Evolutionary conservation across 2,888 invertebrate genomes (phyloP), one percentile per base, ranked within the genome.

Genomic region (Maniola hyperantus): DNA sequence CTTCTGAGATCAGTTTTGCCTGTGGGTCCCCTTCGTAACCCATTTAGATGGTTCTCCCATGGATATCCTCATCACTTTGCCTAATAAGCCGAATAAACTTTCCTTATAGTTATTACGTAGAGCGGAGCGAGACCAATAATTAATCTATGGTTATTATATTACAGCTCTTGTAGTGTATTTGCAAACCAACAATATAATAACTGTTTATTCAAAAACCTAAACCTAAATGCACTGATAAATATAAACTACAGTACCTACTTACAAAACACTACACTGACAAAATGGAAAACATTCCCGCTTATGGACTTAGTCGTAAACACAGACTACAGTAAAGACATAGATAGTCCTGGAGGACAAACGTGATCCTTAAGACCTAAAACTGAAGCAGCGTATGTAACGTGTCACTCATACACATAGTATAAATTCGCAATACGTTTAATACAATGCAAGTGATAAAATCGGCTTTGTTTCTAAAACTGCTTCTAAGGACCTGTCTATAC

Each of bases 251-350:
- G 58, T 64, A 55, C 15, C 34, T 54, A 55, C 36, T 55, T 55
- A 55, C 11, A 36, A 36, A 42, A 15, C 18, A 15, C 26, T 64
- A 55, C 18, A 63, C 15, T 20, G 46, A 60, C 42, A 20, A 54
- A 54, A 8, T 34, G 26, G 48, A 61, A 66, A 60, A 64, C 15
- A 64, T 39, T 68, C 13, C 48, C 34, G 20, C 39, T 59, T n/a
- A 36, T 13, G 18, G 42, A 20, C 33, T 53, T 33, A 53, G 48
- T 7, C 15, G 51, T 33, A 33, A 53, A 20, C 51, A 53, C 33
- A 53, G 51, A 26, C 13, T 33, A 53, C 6, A 13, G 51, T 33
- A 48, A 48, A 48, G 8, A 18, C 48, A n/a, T 53, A 53, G n/a
- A 53, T 10, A 26, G 26, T 13, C 26, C 6, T 33, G 2, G 51